A percentile compares a stretch with the other conserved stretches of the same genome.
phyloP scores from a whole-genome alignment of 23 tunicate genomes.

The Styela clava region DNA sequence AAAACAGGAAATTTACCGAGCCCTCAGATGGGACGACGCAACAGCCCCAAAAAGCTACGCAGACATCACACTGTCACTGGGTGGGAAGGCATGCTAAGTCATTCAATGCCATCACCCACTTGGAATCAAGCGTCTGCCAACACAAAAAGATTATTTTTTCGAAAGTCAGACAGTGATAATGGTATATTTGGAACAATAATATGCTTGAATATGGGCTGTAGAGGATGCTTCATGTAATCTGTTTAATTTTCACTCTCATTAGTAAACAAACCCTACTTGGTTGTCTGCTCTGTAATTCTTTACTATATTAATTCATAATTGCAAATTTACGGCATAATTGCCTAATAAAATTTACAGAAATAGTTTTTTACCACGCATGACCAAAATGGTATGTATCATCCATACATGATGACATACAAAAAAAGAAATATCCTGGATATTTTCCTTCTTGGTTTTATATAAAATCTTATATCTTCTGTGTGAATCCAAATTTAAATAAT shows the following conservation, averaged over 20 bases:
- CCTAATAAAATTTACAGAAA: no score
- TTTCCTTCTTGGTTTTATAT: no score
- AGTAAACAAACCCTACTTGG: no score
- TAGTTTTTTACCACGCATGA: no score
- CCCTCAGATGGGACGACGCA: not conserved
- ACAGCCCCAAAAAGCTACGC: constrained; percentile 19
- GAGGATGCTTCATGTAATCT: not conserved
- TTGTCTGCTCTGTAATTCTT: no score
- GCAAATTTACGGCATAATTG: no score
- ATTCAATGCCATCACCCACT: constrained; percentile 18
- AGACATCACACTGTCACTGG: constrained; percentile 28
- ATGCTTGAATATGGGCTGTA: not conserved
- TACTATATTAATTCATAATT: no score
- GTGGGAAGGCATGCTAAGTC: constrained; percentile 18
- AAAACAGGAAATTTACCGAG: not conserved
- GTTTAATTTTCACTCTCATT: not conserved
- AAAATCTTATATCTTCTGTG: no score
- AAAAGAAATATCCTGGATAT: no score
- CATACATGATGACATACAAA: no score
- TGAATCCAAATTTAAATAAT: no score
- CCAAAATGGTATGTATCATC: no score
- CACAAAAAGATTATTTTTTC: constrained; percentile 16
- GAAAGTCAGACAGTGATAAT: constrained; percentile 28
- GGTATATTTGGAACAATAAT: not conserved
- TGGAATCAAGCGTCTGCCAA: constrained; percentile 17